Evolutionary conservation across 1,140 invertebrate genomes (phyloP), one percentile per base, ranked within the genome.

Genomic region (Megalonaias nervosa): DNA sequence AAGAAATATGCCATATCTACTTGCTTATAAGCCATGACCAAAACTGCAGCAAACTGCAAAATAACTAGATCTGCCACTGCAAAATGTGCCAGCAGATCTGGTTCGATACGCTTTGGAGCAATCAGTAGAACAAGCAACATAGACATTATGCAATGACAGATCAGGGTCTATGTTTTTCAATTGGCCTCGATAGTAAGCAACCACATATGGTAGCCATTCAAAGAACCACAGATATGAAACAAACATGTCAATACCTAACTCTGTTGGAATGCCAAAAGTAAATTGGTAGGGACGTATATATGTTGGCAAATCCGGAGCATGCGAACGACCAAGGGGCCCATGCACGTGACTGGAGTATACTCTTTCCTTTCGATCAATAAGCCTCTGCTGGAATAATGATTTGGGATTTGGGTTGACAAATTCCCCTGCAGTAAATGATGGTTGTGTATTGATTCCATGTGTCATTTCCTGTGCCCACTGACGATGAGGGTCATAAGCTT

Each of bases 211-310:
- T 19, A 67, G 11, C 31, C 11, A 11, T 67, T 67, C n/a, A 15
- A 67, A 67, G 19, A 21, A 23, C 19, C 31, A 67, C 4, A 12
- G 9, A 67, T 67, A n/a, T 14, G 19, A 23, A 11, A 48, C 15
- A 23, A 6, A 73, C 48, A 72, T 67, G 14, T 26, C 21, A 74
- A 77, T 79, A 90, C 88, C 86, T 73, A 89, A 74, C 77, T 86
- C 82, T 74, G 87, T 89, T 16, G 85, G 82, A 55, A 89, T 82
- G 48, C 90, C 90, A 86, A 90, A 91, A 31, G 89, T 89, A 66
- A 87, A 85, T 11, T 78, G 74, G 55, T 83, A 73, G 26, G 81
- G 79, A 69, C 90, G 78, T 11, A 90, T 62, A 14, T 78, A 80
- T 66, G 80, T 78, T 57, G 90, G 90, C 48, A 91, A 75, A 16